Evolutionary conservation across 2,797 vertebrate genomes (phyloP), one percentile per base, ranked within the genome.

Genomic region (Takifugu rubripes): DNA sequence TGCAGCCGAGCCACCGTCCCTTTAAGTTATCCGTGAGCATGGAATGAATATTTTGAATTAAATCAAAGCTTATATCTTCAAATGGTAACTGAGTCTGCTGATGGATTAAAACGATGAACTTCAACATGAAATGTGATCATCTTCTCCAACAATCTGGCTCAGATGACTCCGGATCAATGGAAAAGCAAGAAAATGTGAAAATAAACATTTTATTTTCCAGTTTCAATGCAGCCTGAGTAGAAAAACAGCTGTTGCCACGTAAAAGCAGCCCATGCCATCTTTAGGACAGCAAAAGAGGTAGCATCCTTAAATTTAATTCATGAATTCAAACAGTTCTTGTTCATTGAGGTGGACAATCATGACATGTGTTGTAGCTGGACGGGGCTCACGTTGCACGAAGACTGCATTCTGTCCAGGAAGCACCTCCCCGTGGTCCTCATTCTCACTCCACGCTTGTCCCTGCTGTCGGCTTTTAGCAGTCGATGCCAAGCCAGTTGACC

Each of bases 321-420:
- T 49, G 48, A 49, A 27, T 55, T 31, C 42, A 44, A 71, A 40
- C 25, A 21, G 46, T 48, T 67, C 24, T 60, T 59, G 26, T 64
- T 72, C 52, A 75, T 49, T 24, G 52, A 24, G 6, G 64, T 44
- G 58, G 25, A 54, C 10, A 63, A 51, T 69, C 44, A 58, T 64
- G 25, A 59, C 55, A 64, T 81, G 61, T 17, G 72, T 44, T 56
- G 71, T 27, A 65, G 70, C 68, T 66, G 47, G 57, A 65, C 42
- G 64, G 62, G 62, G 83, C 89, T 91, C 90, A 91, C 89, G 70
- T 87, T 89, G 84, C 70, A 55, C 74, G 82, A 56, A 59, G 83
- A 45, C 43, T 52, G 77, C 86, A 56, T 74, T 87, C 82, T 69
- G 72, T 70, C 67, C 86, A 79, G 48, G 83, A 65, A 0, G 68